Base-by-base conservation (phyloP, 30 jellyfish, hydroid and myxozoan genomes). In the Chrysaora quinquecirrha region DNA sequence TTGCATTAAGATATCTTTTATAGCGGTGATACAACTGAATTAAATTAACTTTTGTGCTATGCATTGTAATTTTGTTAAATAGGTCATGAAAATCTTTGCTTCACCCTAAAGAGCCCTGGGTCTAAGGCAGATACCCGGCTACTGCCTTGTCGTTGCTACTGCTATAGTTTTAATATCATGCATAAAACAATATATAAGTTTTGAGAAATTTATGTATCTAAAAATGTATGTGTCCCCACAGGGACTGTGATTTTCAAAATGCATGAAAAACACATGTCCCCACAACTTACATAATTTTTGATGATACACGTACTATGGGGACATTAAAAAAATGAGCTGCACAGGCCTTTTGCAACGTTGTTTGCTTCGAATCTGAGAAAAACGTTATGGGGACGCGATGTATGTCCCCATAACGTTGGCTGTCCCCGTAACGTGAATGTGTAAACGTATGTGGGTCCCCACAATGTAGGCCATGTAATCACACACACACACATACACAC, bases 371-470 rank as follows among this genome's bases (percentile, higher is more conserved):
- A 52, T 52, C 68, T 52, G 29, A 52, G 29, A 20, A 52, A 52
- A 52, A 52, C 68, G 25, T 52, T 52, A 52, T 52, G 68, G 68
- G 68, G 68, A 52, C 68, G 68, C 29, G 12, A 52, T 52, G 68
- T 52, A 52, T 52, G 68, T 52, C 68, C 68, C 68, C 68, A 52
- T 52, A 52, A 52, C 29, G 68, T 52, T 52, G 68, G 68, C 68
- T 52, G 68, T 52, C 68, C 68, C 68, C 68, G 19, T 52, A 52
- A 52, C 68, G 68, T 52, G 68, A 52, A 52, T 52, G 68, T 52
- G 68, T 52, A 52, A 52, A 52, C 68, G 68, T 52, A 52, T 52
- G 68, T 52, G 68, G 27, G 68, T 52, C 68, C 68, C 68, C 68
- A 52, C 68, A 52, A 52, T 52, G 68, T 52, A 52, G 68, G 68